Conservation (phyloP, 2,797 vertebrate genomes). For the Rousettus madagascariensis region DNA sequence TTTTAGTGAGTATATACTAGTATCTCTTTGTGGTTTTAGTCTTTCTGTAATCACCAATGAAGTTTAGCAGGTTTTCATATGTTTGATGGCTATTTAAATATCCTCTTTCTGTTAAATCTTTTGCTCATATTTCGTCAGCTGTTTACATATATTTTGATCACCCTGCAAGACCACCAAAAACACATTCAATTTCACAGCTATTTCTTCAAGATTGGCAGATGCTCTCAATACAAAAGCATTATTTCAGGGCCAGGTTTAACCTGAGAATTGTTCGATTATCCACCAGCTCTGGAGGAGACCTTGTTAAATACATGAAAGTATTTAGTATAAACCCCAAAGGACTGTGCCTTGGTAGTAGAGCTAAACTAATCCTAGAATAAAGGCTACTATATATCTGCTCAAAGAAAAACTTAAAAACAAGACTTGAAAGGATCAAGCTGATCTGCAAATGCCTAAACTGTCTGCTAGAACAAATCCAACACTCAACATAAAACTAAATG, state of each 20-base stretch:
- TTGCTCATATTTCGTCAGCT: neutral
- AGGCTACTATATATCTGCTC: neutral
- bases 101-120: neutral
- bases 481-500: neutral
- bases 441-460: neutral
- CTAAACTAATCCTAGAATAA: slow-evolving; percentile 4
- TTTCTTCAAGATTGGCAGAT: neutral
- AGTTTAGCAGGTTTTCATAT: neutral
- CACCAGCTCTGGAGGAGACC: neutral
- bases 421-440: neutral
- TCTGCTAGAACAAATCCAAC: neutral
- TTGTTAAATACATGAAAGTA: slow-evolving; percentile 13
- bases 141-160: slow-evolving; percentile 28
- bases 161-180: neutral
- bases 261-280: slow-evolving; percentile 5
- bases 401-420: neutral
- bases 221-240: neutral
- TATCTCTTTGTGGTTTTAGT: neutral
- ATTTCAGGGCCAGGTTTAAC: neutral
- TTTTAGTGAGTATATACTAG: neutral
- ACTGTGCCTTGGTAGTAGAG: neutral
- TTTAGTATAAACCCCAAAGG: neutral
- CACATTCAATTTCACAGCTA: slow-evolving; percentile 11
- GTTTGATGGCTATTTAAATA: neutral
- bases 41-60: neutral